A percentile compares a stretch with the other conserved stretches of the same genome.
These are phyloP conservation scores for Pipistrellus nathusii DNA, from an alignment of 2,797 vertebrate genomes.

Conservation along the genomic window DNA sequence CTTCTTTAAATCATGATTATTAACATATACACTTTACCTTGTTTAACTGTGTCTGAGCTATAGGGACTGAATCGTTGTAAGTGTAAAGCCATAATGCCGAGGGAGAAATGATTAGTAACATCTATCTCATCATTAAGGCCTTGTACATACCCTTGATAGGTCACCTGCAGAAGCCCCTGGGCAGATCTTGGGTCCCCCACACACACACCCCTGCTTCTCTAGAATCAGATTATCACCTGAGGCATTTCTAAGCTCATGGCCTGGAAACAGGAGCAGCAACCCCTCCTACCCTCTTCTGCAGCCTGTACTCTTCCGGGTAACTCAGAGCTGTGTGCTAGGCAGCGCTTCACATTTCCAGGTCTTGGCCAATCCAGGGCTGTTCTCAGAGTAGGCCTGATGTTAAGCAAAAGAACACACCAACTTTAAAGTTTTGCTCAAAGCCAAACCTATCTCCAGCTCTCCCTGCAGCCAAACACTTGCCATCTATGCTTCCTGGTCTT, in stretches of 20 bases:
- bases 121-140: neutral
- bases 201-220: neutral
- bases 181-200: neutral
- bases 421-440: neutral
- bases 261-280: neutral
- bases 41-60: neutral
- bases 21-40: neutral
- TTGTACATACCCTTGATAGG: neutral
- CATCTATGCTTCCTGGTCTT: no score
- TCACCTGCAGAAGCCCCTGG: neutral
- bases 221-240: neutral
- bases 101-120: neutral
- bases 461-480: neutral
- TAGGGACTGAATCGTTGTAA: neutral
- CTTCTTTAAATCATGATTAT: neutral
- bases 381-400: neutral
- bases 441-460: neutral
- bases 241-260: accelerated
- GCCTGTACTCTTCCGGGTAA: neutral
- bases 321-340: neutral
- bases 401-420: neutral
- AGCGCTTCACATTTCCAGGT: neutral
- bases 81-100: neutral
- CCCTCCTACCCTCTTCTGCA: neutral
- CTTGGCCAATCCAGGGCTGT: neutral